Conservation (phyloP, 1,140 invertebrate genomes). For the Papilio helenus region DNA sequence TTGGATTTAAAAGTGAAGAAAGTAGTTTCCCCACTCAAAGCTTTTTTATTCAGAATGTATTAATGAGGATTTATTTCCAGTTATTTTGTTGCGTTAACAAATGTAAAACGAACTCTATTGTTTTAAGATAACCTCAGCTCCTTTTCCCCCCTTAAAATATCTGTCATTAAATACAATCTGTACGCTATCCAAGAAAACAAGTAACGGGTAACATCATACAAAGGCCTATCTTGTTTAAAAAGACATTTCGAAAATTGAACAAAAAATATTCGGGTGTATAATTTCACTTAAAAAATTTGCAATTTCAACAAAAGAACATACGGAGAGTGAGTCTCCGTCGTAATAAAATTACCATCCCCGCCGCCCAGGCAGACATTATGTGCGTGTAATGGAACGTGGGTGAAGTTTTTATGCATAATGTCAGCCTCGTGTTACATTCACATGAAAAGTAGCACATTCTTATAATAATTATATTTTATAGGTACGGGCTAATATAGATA, state of each 20-base stretch:
- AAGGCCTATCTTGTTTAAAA: neutral
- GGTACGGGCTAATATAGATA: neutral
- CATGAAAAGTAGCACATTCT: neutral
- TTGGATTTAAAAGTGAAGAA: conserved; percentile 10
- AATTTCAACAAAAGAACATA: conserved; percentile 3
- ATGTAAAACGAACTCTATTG: neutral
- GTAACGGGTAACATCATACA: neutral
- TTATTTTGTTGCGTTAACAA: neutral
- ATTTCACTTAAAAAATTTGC: conserved; percentile 17
- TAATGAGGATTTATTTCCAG: neutral
- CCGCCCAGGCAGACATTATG: neutral
- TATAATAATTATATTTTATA: neutral
- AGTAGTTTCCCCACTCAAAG: neutral
- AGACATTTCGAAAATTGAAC: neutral
- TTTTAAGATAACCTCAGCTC: neutral
- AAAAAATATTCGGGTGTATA: neutral
- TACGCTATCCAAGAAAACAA: neutral
- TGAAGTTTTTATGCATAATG: conserved; percentile 20
- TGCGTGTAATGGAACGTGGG: neutral
- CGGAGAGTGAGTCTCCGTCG: neutral
- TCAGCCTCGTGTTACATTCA: conserved; percentile 9
- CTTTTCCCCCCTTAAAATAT: neutral
- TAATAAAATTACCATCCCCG: conserved; percentile 8
- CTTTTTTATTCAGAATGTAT: neutral
- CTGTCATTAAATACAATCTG: neutral